Conservation (phyloP, 2,113 vertebrate species). For the Coryphaenoides rupestris region DNA sequence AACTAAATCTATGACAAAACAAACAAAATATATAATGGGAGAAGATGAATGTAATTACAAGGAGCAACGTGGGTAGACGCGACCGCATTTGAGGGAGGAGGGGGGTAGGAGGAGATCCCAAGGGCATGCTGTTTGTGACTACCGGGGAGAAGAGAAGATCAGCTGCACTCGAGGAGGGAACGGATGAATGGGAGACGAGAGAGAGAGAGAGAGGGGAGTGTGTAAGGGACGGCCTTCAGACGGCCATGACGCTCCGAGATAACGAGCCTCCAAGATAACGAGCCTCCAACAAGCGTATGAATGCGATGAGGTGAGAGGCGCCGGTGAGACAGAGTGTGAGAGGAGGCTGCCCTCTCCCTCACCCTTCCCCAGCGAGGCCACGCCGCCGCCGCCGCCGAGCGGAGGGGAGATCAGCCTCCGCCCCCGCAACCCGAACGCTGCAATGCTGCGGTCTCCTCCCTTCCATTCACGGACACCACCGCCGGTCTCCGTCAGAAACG, state of each 20-base stretch:
- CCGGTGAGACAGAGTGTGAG: constrained; percentile 50
- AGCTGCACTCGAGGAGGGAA: constrained; percentile 48
- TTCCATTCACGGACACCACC: constrained; percentile 53
- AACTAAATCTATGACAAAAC: too few species aligned
- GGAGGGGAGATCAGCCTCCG: constrained; percentile 49
- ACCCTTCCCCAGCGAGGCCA: constrained; percentile 53
- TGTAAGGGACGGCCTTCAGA: constrained; percentile 63
- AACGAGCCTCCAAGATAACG: constrained; percentile 58
- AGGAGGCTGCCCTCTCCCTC: constrained; percentile 61
- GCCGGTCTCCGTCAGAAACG: constrained; percentile 40
- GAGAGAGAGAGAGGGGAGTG: constrained; percentile 38
- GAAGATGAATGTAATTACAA: too few species aligned
- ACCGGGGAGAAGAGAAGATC: constrained; percentile 45
- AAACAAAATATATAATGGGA: too few species aligned
- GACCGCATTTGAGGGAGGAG: constrained; percentile 43
- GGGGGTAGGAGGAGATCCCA: constrained; percentile 17
- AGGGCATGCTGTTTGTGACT: constrained; percentile 53
- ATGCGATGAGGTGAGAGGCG: not conserved
- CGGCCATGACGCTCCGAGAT: constrained; percentile 59
- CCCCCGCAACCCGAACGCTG: constrained; percentile 43
- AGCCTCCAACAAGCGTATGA: constrained; percentile 55
- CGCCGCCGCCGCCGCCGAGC: too few species aligned
- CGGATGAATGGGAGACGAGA: constrained; percentile 35
- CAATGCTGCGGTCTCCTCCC: constrained; percentile 48
- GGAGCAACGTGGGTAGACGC: not conserved